Base-by-base conservation (phyloP, 2,797 vertebrate species). In the Pogoniulus pusillus region DNA sequence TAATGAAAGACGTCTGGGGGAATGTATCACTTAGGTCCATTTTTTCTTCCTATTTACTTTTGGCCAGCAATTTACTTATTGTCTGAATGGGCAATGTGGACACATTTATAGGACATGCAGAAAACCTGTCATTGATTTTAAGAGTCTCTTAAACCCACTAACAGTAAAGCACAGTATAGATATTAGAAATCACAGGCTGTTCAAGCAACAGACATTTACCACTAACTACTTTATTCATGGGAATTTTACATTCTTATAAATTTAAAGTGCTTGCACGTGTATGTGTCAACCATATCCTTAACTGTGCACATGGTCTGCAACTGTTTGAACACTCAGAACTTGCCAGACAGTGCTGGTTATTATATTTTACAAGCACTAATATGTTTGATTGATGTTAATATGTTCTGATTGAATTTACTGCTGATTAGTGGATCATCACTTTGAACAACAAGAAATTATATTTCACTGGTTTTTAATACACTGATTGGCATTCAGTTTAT, bases 381-480 rank as follows among this genome's bases (percentile, higher is more conserved):
- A 89, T 57, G 49, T 95, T 95, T 97, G 94, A 96, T 86, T 93
- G 93, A 88, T 95, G 90, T 92, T 95, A 87, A 89, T 96, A 85
- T 79, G 73, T 96, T 96, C 93, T 96, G 95, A 97, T 95, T 96
- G 96, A 96, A 96, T 97, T 95, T 97, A 68, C 82, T 96, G 75
- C 90, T 97, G 94, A 97, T 97, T 97, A 97, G 94, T 93, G 93
- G 93, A 96, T 97, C 92, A 77, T 87, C 75, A 89, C 80, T 96
- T 96, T 92, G 85, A 96, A 97, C 91, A 96, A 95, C 92, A 97
- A 96, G 93, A 97, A 97, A 97, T 96, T 96, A 95, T 80, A 82
- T 93, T 96, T 95, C 93, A 91, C 91, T 96, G 74, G 49, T 94
- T 95, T 95, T 97, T 86, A 89, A 96, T 95, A 94, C 62, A 57